phyloP scores from a whole-genome alignment of 2,797 vertebrate species.

The Otus scops region DNA sequence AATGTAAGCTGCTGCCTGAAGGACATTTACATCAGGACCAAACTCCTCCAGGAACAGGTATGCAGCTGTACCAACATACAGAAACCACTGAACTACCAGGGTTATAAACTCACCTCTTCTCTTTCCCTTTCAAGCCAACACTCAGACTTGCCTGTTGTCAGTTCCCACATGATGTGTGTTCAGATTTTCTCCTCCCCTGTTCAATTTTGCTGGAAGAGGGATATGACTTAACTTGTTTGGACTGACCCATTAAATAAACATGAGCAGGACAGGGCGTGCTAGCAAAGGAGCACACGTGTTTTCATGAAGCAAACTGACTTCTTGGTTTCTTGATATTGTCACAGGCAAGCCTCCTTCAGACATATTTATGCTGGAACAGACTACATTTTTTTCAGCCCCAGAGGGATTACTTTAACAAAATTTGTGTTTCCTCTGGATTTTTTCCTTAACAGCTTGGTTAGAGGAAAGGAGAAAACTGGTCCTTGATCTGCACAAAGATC shows the following conservation, averaged over 20 bases:
- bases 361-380: not conserved
- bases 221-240: not conserved
- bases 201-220: not conserved
- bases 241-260: not conserved
- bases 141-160: not conserved
- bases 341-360: constrained; percentile 9
- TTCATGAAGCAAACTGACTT: not conserved
- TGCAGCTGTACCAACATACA: not conserved
- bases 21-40: not conserved
- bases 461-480: not conserved
- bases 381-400: not conserved
- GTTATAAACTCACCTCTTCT: not conserved
- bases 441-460: not conserved
- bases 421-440: not conserved
- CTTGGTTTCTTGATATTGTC: not conserved
- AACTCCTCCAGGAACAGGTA: not conserved
- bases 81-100: not conserved
- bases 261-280: not conserved
- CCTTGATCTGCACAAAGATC: not conserved
- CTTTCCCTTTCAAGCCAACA: not conserved
- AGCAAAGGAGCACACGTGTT: not conserved
- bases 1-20: not conserved
- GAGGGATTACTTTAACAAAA: not conserved
- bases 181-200: not conserved
- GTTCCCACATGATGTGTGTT: not conserved